Conservation (phyloP, 2,888 invertebrate genomes). For the Conistra vaccinii region DNA sequence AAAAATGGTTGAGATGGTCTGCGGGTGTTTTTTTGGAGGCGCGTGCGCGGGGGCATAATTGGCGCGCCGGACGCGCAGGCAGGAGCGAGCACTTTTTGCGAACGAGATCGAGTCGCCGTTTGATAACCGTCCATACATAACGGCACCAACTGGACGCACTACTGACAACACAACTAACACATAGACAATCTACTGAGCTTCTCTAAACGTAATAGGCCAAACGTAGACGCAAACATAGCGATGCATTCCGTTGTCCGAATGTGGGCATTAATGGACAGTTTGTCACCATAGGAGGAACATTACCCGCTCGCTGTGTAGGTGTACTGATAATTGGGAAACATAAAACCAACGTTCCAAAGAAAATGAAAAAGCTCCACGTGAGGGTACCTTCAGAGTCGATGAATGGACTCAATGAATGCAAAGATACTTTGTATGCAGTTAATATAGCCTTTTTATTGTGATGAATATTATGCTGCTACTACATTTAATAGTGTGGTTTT, state of each 20-base stretch:
- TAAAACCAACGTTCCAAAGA: slow-evolving; percentile 30
- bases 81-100: slow-evolving; percentile 77
- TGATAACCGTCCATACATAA: slow-evolving; percentile 69
- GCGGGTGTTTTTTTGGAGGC: slow-evolving; percentile 87
- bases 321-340: slow-evolving; percentile 55
- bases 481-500: slow-evolving; percentile 50
- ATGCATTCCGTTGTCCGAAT: slow-evolving; percentile 37
- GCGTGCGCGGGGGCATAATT: slow-evolving; percentile 89
- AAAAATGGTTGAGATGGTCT: slow-evolving; percentile 86
- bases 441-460: slow-evolving; percentile 49
- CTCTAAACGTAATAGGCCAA: slow-evolving; percentile 13
- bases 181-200: slow-evolving; percentile 10
- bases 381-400: slow-evolving; percentile 19
- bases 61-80: slow-evolving; percentile 81
- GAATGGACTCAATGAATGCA: slow-evolving; percentile 38
- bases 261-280: slow-evolving; percentile 51
- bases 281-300: slow-evolving; percentile 51
- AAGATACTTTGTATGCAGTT: slow-evolving; percentile 31
- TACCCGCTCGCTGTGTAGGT: slow-evolving; percentile 44
- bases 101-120: slow-evolving; percentile 66
- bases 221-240: slow-evolving; percentile 4
- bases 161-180: slow-evolving; percentile 9
- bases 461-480: slow-evolving; percentile 42
- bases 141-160: slow-evolving; percentile 60
- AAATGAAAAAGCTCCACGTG: slow-evolving; percentile 31